Conservation (phyloP, 2,113 vertebrate species). For the Otolemur garnettii region DNA sequence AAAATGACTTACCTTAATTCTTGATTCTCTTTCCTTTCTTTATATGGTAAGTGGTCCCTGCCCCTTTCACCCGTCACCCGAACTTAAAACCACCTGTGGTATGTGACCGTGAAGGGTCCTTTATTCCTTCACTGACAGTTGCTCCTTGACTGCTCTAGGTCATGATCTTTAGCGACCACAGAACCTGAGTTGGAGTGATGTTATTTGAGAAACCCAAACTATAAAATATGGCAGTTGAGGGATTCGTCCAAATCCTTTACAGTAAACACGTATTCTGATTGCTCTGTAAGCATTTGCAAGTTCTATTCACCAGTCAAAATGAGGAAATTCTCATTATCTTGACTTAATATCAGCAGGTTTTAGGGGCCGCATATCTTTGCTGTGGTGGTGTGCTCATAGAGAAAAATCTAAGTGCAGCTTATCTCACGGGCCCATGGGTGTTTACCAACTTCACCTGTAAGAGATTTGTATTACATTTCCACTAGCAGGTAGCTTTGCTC, state of each 20-base stretch:
- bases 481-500: not conserved
- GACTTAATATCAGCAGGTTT: not conserved
- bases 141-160: not conserved
- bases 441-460: not conserved
- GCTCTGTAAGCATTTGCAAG: not conserved
- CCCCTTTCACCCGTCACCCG: not conserved
- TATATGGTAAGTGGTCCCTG: not conserved
- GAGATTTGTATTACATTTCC: not conserved
- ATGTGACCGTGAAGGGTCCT: not conserved
- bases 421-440: not conserved
- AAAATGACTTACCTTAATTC: slow-evolving; percentile 56
- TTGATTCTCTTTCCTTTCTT: slow-evolving; percentile 18
- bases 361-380: not conserved
- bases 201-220: slow-evolving; percentile 22
- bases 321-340: not conserved
- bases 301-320: not conserved
- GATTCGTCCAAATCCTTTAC: not conserved
- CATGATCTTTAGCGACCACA: not conserved
- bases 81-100: not conserved
- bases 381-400: not conserved
- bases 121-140: slow-evolving; percentile 19
- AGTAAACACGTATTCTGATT: not conserved
- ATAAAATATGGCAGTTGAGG: not conserved
- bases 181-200: not conserved
- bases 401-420: not conserved